Evolutionary conservation across 2,113 vertebrate genomes (phyloP).

Genomic region (Asarcornis scutulata): DNA sequence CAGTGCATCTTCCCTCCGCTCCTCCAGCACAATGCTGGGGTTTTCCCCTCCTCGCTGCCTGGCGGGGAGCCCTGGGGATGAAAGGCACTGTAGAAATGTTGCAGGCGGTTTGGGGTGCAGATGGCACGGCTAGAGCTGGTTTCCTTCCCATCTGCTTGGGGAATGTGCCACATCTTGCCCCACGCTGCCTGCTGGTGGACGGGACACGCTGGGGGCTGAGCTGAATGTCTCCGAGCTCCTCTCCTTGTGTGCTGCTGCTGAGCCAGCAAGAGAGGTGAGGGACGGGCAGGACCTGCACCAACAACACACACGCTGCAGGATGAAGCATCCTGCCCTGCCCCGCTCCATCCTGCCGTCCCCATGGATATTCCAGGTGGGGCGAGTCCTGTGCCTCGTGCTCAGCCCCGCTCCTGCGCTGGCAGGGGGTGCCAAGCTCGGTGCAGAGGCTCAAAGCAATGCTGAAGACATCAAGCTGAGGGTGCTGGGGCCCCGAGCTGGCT

Average conservation of each 20-base stretch:
- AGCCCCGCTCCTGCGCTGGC: neutral
- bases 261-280: neutral
- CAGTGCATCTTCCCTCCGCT: neutral
- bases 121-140: neutral
- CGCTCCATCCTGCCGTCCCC: fast-evolving
- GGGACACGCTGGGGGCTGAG: neutral
- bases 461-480: neutral
- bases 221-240: neutral
- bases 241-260: neutral
- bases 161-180: neutral
- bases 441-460: neutral
- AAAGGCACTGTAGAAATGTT: constrained; percentile 32
- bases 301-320: neutral
- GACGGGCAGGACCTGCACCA: neutral
- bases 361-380: constrained; percentile 47
- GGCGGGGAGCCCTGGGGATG: neutral
- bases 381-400: neutral
- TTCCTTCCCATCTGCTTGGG: neutral
- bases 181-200: neutral
- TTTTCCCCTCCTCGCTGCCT: neutral
- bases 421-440: neutral
- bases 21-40: fast-evolving
- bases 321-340: neutral
- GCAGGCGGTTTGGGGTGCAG: neutral
- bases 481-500: neutral